Percentiles rank a stretch among this genome's conserved stretches.
Conservation (phyloP, 2,888 invertebrate species). For the Apodemia mormo region DNA sequence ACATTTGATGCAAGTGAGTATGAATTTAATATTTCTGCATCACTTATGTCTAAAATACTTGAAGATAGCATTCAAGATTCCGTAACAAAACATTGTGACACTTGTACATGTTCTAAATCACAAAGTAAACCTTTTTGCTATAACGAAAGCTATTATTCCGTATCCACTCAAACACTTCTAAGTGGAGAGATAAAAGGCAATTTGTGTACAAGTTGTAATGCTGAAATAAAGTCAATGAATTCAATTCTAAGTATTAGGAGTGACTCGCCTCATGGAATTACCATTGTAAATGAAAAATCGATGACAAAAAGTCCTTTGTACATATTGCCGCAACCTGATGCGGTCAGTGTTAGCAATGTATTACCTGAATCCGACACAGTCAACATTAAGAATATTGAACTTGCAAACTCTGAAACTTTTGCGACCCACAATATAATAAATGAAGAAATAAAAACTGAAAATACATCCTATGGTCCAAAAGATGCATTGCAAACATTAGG, state of each 20-base stretch:
- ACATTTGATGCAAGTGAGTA: conserved; percentile 83
- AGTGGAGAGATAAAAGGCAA: conserved; percentile 75
- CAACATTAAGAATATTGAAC: conserved; percentile 32
- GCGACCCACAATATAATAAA: conserved; percentile 45
- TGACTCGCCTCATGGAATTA: conserved; percentile 61
- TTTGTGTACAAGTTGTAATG: conserved; percentile 84
- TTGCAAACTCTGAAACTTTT: conserved; percentile 42
- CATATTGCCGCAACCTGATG: conserved; percentile 54
- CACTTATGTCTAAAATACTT: conserved; percentile 94
- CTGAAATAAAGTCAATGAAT: conserved; percentile 72
- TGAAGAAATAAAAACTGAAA: conserved; percentile 49
- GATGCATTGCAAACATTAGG: conserved; percentile 45
- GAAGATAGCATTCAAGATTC: conserved; percentile 93
- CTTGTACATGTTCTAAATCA: conserved; percentile 86
- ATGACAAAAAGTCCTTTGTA: conserved; percentile 56
- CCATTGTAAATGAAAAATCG: conserved; percentile 59
- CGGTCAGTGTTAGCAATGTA: conserved; percentile 42
- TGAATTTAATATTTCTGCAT: conserved; percentile 89
- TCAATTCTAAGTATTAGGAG: conserved; percentile 70
- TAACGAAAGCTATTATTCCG: conserved; percentile 80
- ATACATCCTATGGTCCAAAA: conserved; percentile 46
- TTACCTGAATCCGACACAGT: conserved; percentile 50
- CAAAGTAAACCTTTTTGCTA: conserved; percentile 77
- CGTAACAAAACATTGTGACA: conserved; percentile 90
- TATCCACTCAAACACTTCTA: conserved; percentile 83